Evolutionary conservation across 2,113 vertebrate species (phyloP).

Genomic region (Boulengeromyrus knoepffleri): DNA sequence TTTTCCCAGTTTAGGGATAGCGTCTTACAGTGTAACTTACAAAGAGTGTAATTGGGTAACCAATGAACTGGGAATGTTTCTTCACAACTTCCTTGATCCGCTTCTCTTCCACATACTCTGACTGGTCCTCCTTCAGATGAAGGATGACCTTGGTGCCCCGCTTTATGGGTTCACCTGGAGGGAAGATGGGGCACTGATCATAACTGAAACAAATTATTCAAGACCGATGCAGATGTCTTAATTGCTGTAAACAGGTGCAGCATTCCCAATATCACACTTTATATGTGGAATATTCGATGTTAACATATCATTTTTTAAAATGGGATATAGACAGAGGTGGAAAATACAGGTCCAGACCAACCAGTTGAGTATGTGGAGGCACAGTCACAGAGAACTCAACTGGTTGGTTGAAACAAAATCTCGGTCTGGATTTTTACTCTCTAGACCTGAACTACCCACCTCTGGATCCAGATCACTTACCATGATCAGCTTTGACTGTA

Average conservation of each 20-base stretch:
- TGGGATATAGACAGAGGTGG: neutral
- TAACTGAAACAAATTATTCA: neutral
- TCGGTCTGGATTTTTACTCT: neutral
- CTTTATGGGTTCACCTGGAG: constrained; percentile 49
- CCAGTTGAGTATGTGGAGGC: neutral
- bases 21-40: constrained; percentile 47
- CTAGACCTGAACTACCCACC: neutral
- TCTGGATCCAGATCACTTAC: neutral
- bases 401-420: neutral
- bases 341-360: neutral
- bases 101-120: constrained; percentile 64
- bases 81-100: constrained; percentile 70
- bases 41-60: constrained; percentile 71
- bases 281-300: neutral
- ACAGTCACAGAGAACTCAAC: neutral
- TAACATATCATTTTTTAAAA: neutral
- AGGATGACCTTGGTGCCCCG: constrained; percentile 67
- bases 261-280: neutral
- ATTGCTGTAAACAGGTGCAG: neutral
- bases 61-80: constrained; percentile 76
- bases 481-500: constrained; percentile 47
- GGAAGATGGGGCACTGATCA: neutral
- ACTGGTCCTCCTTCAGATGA: constrained; percentile 68
- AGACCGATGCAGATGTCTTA: neutral
- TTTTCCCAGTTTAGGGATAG: neutral